phyloP scores from a whole-genome alignment of 2,113 vertebrate genomes.

The Megaceryle maxima region DNA sequence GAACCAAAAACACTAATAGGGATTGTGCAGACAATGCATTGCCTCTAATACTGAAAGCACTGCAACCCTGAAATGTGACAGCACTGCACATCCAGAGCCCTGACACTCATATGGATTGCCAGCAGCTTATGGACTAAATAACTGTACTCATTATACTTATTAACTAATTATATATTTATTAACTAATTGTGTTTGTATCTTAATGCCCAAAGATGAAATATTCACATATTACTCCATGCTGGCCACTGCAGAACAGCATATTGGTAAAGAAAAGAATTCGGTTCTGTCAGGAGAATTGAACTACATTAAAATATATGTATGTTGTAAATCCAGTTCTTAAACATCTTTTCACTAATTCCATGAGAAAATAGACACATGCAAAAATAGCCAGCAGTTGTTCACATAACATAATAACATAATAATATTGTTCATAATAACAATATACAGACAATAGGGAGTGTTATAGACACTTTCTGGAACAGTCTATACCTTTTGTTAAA shows the following conservation, averaged over 20 bases:
- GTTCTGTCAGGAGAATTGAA: not conserved
- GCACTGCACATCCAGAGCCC: not conserved
- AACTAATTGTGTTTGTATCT: slow-evolving; percentile 42
- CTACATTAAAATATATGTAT: slow-evolving; percentile 20
- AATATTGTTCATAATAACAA: not conserved
- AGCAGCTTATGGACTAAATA: not conserved
- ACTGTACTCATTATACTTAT: slow-evolving; percentile 4
- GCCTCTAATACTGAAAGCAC: not conserved
- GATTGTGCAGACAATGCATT: not conserved
- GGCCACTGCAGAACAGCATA: not conserved
- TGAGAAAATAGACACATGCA: not conserved
- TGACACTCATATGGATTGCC: not conserved
- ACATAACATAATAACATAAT: not conserved
- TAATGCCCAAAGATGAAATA: slow-evolving; percentile 24
- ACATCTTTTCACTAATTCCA: not conserved
- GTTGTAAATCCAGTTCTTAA: not conserved
- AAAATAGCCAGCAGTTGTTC: not conserved
- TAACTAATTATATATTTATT: slow-evolving; percentile 46
- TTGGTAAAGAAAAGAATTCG: not conserved
- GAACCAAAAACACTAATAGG: not conserved
- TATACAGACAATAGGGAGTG: not conserved
- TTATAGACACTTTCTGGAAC: not conserved
- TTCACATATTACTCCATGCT: not conserved
- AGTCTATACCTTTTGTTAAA: not conserved
- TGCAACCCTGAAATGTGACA: not conserved